Conservation (phyloP, 2,888 invertebrate species). For the Calameuta pallipes region DNA sequence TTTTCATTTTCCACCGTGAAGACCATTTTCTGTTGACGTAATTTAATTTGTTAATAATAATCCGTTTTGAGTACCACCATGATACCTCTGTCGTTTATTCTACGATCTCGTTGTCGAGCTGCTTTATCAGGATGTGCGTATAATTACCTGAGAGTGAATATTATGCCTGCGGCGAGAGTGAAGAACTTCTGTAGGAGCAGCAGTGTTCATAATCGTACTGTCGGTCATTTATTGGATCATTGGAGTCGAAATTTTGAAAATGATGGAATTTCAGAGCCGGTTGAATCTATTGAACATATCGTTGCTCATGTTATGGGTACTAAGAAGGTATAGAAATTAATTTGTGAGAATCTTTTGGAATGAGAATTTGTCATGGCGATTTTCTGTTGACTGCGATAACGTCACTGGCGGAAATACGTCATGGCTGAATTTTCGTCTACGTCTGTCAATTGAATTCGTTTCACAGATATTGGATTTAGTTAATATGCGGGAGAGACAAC, state of each 20-base stretch:
- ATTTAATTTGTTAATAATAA: neutral
- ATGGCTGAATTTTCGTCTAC: neutral
- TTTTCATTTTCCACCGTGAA: neutral
- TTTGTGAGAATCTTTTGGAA: neutral
- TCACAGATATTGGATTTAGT: constrained; percentile 54
- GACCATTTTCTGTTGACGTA: neutral
- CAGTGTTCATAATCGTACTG: constrained; percentile 25
- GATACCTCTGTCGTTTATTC: neutral
- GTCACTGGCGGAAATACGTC: neutral
- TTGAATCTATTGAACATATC: constrained; percentile 71
- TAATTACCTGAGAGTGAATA: neutral
- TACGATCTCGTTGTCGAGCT: neutral
- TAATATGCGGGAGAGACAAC: constrained; percentile 35
- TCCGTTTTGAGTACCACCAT: neutral
- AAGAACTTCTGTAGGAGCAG: neutral
- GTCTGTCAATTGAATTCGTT: neutral
- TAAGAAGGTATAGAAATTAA: constrained; percentile 66
- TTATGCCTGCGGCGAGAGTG: neutral
- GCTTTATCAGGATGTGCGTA: neutral
- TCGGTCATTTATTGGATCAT: constrained; percentile 52
- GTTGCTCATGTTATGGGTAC: constrained; percentile 69
- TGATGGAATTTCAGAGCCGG: constrained; percentile 68
- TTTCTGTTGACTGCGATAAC: neutral
- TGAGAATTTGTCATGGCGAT: neutral
- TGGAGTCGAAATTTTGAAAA: constrained; percentile 68